Evolutionary conservation across 1,140 invertebrate species (phyloP).

Genomic region (Planococcus citri): DNA sequence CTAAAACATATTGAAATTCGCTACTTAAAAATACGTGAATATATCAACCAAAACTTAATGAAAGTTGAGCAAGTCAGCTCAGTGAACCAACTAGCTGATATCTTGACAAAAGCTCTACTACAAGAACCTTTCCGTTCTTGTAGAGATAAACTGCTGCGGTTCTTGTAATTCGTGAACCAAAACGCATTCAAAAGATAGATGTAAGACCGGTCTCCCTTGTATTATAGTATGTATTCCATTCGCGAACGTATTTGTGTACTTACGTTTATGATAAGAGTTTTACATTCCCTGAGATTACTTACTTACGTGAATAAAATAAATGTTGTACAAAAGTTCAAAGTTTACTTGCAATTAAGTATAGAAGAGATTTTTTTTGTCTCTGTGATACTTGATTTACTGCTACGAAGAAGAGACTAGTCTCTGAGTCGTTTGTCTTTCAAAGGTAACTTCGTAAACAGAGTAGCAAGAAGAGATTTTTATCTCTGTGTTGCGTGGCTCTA

Average conservation of each 20-base stretch:
- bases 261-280: too few species aligned
- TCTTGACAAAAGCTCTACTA: not conserved
- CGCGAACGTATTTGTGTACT: too few species aligned
- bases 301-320: too few species aligned
- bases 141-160: not conserved
- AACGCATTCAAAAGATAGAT: not conserved
- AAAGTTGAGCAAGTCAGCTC: not conserved
- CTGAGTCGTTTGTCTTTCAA: not conserved
- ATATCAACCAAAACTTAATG: not conserved
- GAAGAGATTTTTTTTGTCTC: constrained; percentile 1
- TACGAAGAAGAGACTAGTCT: not conserved
- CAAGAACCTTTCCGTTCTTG: not conserved
- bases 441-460: too few species aligned
- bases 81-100: not conserved
- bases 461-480: not conserved
- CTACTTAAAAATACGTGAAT: not conserved
- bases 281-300: too few species aligned
- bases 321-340: too few species aligned
- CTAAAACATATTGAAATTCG: constrained; percentile 15
- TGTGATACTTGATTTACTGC: not conserved
- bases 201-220: too few species aligned
- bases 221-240: too few species aligned
- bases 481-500: not conserved
- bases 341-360: not conserved
- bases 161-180: not conserved